phyloP scores from a whole-genome alignment of 1,140 invertebrate genomes.

The Drosophila lini region DNA sequence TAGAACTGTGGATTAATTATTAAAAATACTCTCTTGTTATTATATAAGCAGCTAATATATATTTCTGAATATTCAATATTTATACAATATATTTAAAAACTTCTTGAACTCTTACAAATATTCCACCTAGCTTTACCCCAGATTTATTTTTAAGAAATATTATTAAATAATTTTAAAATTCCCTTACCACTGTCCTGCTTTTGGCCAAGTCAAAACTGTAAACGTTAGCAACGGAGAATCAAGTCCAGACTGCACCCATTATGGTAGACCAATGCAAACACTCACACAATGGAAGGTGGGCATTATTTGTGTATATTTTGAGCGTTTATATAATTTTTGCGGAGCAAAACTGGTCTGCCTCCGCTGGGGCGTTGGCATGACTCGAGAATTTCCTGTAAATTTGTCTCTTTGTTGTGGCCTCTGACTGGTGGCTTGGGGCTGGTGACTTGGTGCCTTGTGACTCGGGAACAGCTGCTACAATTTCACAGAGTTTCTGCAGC shows the following conservation, averaged over 20 bases:
- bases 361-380: constrained; percentile 69
- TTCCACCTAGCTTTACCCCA: neutral
- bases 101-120: neutral
- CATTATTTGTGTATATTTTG: constrained; percentile 56
- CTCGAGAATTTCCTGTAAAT: constrained; percentile 74
- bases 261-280: constrained; percentile 36
- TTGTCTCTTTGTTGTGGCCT: constrained; percentile 41
- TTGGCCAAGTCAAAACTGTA: constrained; percentile 23
- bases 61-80: no score
- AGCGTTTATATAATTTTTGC: constrained; percentile 73
- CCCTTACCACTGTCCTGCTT: constrained; percentile 36
- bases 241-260: constrained; percentile 67
- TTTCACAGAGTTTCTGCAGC: constrained; percentile 12
- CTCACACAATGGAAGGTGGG: constrained; percentile 38
- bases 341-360: constrained; percentile 70
- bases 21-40: no score
- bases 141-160: neutral
- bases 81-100: no score
- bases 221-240: constrained; percentile 44
- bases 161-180: neutral
- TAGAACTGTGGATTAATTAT: no score
- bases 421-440: constrained; percentile 1
- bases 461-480: constrained; percentile 45
- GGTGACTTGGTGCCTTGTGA: constrained; percentile 13
- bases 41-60: no score